phyloP scores from a whole-genome alignment of 2,888 invertebrate species.

The Ectemnius cavifrons region DNA sequence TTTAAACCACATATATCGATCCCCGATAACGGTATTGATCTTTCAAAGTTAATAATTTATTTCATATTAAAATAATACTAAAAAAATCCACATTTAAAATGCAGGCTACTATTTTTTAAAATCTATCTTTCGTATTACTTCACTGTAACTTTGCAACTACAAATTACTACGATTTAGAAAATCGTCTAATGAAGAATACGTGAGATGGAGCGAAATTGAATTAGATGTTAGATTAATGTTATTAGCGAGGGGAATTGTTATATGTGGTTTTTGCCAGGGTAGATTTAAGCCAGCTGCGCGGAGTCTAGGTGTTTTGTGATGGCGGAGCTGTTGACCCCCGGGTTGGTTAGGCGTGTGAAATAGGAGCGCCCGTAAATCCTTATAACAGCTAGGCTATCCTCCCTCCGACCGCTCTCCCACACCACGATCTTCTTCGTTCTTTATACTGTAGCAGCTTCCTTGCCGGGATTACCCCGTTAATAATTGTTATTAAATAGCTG shows the following conservation, averaged over 20 bases:
- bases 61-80: no score
- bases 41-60: no score
- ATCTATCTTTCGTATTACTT: no score
- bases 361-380: slow-evolving; percentile 65
- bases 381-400: slow-evolving; percentile 55
- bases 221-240: no score
- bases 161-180: no score
- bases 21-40: no score
- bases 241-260: background rate
- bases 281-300: background rate
- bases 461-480: slow-evolving; percentile 51
- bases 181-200: no score
- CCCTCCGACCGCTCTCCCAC: slow-evolving; percentile 13
- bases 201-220: no score
- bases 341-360: slow-evolving; percentile 63
- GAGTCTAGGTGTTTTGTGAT: background rate
- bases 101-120: no score
- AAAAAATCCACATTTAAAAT: no score
- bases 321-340: slow-evolving; percentile 36
- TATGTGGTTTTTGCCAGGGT: slow-evolving; percentile 1
- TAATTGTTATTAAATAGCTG: slow-evolving; percentile 70
- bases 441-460: slow-evolving; percentile 10
- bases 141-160: no score
- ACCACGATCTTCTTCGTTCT: slow-evolving; percentile 33
- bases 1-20: no score